These are phyloP conservation scores for Adoxophyes honmai DNA, from an alignment of 1,140 invertebrate species.

Conservation along the genomic window DNA sequence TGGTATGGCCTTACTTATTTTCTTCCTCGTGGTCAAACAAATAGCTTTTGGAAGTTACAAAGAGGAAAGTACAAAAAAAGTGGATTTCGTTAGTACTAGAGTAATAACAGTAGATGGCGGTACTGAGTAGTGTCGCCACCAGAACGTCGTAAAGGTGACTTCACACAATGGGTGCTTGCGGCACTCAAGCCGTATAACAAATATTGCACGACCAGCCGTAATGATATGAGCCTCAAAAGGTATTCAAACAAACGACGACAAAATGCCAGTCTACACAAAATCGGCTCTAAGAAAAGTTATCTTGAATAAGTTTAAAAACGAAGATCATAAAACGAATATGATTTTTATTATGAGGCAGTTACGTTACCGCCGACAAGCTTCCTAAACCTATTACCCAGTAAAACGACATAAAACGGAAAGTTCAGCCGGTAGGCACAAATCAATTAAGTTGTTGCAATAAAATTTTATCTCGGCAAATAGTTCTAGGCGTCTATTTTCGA, in stretches of 20 bases:
- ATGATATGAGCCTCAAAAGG: constrained; percentile 7
- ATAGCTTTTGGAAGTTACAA: no score
- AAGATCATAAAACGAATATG: neutral
- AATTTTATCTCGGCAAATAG: neutral
- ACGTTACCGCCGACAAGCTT: neutral
- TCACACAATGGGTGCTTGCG: constrained; percentile 30
- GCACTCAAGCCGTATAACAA: constrained; percentile 25
- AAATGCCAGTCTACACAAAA: neutral
- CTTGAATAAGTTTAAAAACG: neutral
- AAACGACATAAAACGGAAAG: neutral
- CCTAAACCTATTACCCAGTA: neutral
- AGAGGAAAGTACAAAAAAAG: no score
- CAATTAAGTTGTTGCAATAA: constrained; percentile 2
- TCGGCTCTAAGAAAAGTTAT: neutral
- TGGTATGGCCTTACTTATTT: no score
- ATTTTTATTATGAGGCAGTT: neutral
- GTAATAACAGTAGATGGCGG: no score
- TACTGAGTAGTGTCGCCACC: no score
- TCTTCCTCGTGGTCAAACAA: no score
- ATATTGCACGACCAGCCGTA: constrained; percentile 24
- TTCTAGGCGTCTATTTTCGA: neutral
- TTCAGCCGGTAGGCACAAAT: neutral
- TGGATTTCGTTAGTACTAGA: no score
- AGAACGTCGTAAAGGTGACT: neutral
- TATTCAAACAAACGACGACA: neutral